Base-by-base conservation (phyloP, 2,888 invertebrate genomes). In the Drosophila histrio region DNA sequence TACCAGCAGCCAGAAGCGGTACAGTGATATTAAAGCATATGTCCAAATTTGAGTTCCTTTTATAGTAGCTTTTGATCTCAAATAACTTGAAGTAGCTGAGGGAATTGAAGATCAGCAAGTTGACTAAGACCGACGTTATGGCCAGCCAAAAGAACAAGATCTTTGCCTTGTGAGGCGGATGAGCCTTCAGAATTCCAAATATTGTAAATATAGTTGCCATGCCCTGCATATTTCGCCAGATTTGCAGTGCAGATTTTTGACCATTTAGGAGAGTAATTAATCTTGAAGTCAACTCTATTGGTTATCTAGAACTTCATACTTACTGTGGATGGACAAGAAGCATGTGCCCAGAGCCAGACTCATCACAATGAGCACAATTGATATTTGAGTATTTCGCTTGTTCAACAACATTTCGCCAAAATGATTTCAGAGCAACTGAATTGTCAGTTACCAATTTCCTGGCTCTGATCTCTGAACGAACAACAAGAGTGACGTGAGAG, bases 141-240 rank as follows among this genome's bases (percentile, higher is more conserved):
- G 7, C 19, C 7, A 58, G 28, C 66, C 46, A 66, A 6, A 46
- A 26, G 1, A 57, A 50, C 22, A 41, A 1, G 15, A 66, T 46
- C 5, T 7, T 28, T 0, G 30, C 8, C 32, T 44, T 57, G n/a
- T 66, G 50, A 7, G 21, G 13, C 8, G 32, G 17, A 44, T 50
- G 44, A 2, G 49, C 64, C 24, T 36, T 56, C 2, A 30, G 3
- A 2, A 39, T 30, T 0, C 52, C 52, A 32, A 46, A 60, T 15
- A 52, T 8, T 11, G 52, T n/a, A 9, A 13, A 19, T 2, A 9
- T 4, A 21, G 44, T 39, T 13, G 60, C 50, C 9, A 24, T 32
- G 17, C 44, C 5, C 2, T 52, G 52, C 3, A 11, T 1, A 24
- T 24, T 15, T 13, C n/a, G 13, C 13, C 21, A 8, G 6, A 26